These are phyloP conservation scores for Porphyrio hochstetteri DNA, from an alignment of 2,113 vertebrate genomes.

Conservation along the genomic window DNA sequence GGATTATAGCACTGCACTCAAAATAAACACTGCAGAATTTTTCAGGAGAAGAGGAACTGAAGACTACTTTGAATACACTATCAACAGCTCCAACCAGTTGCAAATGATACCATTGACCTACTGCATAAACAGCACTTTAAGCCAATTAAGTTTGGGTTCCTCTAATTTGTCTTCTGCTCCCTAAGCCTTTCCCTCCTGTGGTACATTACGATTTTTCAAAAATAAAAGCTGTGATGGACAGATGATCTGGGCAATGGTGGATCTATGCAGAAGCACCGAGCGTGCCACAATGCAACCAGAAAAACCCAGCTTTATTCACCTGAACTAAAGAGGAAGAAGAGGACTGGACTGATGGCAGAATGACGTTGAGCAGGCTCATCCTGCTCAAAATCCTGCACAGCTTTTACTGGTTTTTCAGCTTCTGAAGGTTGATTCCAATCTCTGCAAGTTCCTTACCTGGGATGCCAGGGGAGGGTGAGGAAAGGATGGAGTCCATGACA, in stretches of 20 bases:
- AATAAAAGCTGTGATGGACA: background rate
- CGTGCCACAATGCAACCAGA: background rate
- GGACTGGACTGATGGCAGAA: background rate
- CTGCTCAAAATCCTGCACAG: background rate
- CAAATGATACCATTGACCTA: background rate
- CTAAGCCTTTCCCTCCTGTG: background rate
- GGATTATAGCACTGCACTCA: background rate
- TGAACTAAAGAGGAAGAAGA: background rate
- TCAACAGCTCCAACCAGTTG: background rate
- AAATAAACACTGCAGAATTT: background rate
- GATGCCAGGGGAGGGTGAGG: background rate
- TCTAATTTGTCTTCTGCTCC: background rate
- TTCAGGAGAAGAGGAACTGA: background rate
- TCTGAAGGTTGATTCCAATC: background rate
- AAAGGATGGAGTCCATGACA: background rate
- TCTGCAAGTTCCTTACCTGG: background rate
- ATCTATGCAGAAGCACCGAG: background rate
- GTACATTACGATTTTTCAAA: background rate
- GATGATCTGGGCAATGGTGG: background rate
- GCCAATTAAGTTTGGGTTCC: background rate
- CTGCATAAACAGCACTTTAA: background rate
- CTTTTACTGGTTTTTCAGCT: constrained; percentile 19
- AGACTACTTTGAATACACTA: background rate
- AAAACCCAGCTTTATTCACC: background rate
- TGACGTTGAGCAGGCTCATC: background rate